phyloP scores from a whole-genome alignment of 1,140 invertebrate species.

The Wiebesia pumilae region DNA sequence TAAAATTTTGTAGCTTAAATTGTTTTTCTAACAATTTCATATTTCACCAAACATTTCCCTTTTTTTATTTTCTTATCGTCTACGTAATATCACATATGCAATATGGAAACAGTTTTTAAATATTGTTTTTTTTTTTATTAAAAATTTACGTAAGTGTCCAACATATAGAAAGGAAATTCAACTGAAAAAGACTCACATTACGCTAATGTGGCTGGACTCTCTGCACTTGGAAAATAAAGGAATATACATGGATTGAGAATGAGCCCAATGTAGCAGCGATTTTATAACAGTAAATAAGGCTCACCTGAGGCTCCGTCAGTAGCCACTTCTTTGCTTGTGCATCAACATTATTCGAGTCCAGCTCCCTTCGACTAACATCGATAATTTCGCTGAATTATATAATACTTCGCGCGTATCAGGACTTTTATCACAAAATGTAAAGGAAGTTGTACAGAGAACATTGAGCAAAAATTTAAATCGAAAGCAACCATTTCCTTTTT shows the following conservation, averaged over 20 bases:
- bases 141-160: no score
- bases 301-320: slow-evolving; percentile 71
- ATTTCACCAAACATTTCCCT: slow-evolving; percentile 30
- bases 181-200: slow-evolving; percentile 61
- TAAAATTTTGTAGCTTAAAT: slow-evolving; percentile 65
- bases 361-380: slow-evolving; percentile 63
- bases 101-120: background rate
- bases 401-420: background rate
- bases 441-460: background rate
- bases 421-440: background rate
- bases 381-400: slow-evolving; percentile 20
- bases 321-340: slow-evolving; percentile 63
- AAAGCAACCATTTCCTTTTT: background rate
- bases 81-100: background rate
- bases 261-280: slow-evolving; percentile 29
- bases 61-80: background rate
- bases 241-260: slow-evolving; percentile 25
- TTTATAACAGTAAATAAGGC: slow-evolving; percentile 58
- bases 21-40: slow-evolving; percentile 74
- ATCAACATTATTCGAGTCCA: slow-evolving; percentile 74
- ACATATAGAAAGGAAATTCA: background rate
- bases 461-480: background rate
- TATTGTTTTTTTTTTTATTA: background rate
- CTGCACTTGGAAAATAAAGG: slow-evolving; percentile 70
- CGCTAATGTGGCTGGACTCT: slow-evolving; percentile 58